These are phyloP conservation scores for Otolemur garnettii DNA, from an alignment of 2,113 vertebrate species.

Conservation along the genomic window DNA sequence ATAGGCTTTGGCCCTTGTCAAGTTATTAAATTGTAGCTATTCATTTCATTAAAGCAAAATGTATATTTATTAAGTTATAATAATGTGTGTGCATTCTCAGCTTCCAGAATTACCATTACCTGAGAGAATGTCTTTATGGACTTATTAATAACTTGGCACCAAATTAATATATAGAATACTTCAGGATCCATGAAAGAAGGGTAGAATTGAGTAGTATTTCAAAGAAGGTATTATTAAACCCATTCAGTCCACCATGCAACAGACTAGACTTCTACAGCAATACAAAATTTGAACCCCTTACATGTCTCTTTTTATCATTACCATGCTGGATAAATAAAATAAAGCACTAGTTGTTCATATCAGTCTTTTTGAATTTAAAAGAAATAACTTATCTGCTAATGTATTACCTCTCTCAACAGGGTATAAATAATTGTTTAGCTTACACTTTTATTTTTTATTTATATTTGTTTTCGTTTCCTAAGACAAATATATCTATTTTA, in stretches of 20 bases:
- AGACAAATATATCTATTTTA: background rate
- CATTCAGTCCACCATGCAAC: background rate
- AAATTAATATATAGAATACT: slow-evolving; percentile 21
- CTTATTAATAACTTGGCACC: background rate
- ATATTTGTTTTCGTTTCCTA: background rate
- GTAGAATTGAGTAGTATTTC: background rate
- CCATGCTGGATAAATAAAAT: background rate
- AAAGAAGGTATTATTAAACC: background rate
- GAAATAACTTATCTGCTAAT: background rate
- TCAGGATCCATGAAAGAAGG: background rate
- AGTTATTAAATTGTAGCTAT: background rate
- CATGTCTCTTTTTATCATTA: background rate
- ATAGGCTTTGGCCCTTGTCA: background rate
- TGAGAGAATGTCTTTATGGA: background rate
- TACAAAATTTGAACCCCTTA: background rate
- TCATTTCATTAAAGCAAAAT: slow-evolving; percentile 37
- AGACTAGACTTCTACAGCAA: background rate
- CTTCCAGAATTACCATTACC: background rate
- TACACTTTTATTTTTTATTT: background rate
- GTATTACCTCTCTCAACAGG: background rate
- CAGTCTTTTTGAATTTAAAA: background rate
- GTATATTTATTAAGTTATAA: background rate
- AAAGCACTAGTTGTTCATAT: background rate
- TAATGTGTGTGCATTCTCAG: background rate
- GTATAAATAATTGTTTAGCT: background rate